Base-by-base conservation (phyloP, 2,888 invertebrate genomes). In the Malachius bipustulatus region DNA sequence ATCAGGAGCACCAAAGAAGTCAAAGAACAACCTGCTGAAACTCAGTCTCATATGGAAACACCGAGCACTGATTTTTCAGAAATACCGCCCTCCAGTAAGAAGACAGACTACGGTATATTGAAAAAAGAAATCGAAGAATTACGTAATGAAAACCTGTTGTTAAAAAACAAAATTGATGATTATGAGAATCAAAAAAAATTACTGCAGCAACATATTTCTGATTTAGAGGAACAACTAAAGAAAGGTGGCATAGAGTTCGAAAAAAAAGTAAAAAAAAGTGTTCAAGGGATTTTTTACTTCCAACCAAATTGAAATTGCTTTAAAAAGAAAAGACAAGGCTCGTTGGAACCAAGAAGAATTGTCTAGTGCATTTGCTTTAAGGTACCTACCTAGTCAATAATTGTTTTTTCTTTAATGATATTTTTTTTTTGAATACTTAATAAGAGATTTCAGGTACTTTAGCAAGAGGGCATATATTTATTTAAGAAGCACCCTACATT, bases 381-480 rank as follows among this genome's bases (percentile, higher is more conserved):
- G 40, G 11, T 41, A 38, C 24, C 32, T 30, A 12, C n/a, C 6
- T 19, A 19, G 24, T 19, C 6, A 19, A 19, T 19, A 8, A n/a
- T n/a, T n/a, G n/a, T n/a, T n/a, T n/a, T n/a, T n/a, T n/a, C n/a
- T n/a, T n/a, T n/a, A n/a, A n/a, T n/a, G n/a, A n/a, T n/a, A n/a
- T n/a, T n/a, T n/a, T n/a, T n/a, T n/a, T n/a, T n/a, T n/a, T n/a
- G n/a, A n/a, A n/a, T n/a, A n/a, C n/a, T n/a, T n/a, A n/a, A n/a
- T n/a, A n/a, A n/a, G n/a, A n/a, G 16, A 32, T 8, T 19, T 43
- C 3, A 34, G 40, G 11, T 41, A 38, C 24, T 34, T 30, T 14
- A 42, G 38, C 24, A 9, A 26, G 14, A 16, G 28, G 2, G 26
- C 33, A 16, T 42, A 42, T 35, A 14, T 2, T 3, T 38, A 38